A percentile compares a stretch with the other conserved stretches of the same genome.
phyloP scores from a whole-genome alignment of 2,888 invertebrate genomes.

The Capitulum mitella region DNA sequence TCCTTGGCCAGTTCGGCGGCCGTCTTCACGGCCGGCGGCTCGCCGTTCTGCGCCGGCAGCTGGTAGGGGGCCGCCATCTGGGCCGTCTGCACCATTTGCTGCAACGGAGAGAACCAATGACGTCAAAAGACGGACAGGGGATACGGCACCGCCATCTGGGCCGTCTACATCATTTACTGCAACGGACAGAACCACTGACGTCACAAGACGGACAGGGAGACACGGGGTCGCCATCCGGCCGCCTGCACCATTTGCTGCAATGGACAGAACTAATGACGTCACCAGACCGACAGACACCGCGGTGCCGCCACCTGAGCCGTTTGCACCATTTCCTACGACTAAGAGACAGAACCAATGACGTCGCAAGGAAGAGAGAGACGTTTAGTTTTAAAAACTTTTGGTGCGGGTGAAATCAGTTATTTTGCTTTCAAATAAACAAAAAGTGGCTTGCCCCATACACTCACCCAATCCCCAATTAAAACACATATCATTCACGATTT shows the following conservation, averaged over 20 bases:
- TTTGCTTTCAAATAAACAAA: no score
- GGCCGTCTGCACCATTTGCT: constrained; percentile 92
- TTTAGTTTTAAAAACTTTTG: no score
- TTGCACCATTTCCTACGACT: constrained; percentile 88
- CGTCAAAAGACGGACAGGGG: no score
- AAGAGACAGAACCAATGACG: no score
- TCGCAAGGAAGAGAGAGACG: no score
- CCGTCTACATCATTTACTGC: constrained; percentile 91
- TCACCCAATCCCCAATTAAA: no score
- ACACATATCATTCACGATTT: no score
- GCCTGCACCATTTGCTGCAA: constrained; percentile 91
- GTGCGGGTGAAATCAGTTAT: no score
- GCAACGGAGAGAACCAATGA: constrained; percentile 51
- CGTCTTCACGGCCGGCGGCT: constrained; percentile 42
- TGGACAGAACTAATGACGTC: no score
- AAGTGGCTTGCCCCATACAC: no score
- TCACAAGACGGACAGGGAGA: no score
- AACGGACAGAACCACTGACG: constrained; percentile 50
- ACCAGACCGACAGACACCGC: constrained; percentile 43
- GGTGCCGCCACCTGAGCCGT: constrained; percentile 59
- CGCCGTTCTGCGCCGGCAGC: constrained; percentile 43
- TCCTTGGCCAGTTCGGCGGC: constrained; percentile 46
- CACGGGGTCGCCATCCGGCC: constrained; percentile 55
- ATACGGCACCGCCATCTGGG: constrained; percentile 52
- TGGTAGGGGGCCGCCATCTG: constrained; percentile 49